A percentile compares a stretch with the other conserved stretches of the same genome.
Conservation (phyloP, 2,113 vertebrate genomes). For the Lepus europaeus region DNA sequence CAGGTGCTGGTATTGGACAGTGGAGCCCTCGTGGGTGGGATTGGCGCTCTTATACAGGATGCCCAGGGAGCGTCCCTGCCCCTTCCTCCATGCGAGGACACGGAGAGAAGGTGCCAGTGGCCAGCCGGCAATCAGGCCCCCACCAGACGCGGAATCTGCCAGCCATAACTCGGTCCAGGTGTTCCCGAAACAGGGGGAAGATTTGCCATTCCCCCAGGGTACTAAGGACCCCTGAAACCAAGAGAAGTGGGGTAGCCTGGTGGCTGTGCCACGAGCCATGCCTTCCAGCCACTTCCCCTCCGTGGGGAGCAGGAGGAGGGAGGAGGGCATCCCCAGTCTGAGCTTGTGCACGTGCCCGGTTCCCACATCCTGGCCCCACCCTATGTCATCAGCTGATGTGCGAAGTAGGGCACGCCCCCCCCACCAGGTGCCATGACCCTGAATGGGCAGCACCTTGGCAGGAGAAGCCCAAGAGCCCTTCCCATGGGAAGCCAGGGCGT, state of each 20-base stretch:
- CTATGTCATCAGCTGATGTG: not conserved
- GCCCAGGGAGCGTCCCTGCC: not conserved
- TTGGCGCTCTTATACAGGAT: not conserved
- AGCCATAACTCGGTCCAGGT: not conserved
- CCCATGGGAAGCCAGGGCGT: accelerated
- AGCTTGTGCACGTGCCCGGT: accelerated
- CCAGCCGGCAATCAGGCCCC: not conserved
- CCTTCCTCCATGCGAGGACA: not conserved
- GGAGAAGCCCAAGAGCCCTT: not conserved
- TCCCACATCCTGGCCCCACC: not conserved
- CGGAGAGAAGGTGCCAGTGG: too few relatives aligned
- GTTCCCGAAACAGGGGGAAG: too few relatives aligned
- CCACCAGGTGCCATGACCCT: accelerated
- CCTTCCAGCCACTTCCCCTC: not conserved
- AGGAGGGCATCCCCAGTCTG: accelerated
- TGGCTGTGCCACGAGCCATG: too few relatives aligned
- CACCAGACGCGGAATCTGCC: too few relatives aligned
- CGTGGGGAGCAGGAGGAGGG: not conserved
- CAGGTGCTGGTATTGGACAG: too few relatives aligned
- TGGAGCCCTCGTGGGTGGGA: not conserved
- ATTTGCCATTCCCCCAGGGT: too few relatives aligned
- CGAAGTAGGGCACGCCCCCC: accelerated
- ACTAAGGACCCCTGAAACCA: too few relatives aligned
- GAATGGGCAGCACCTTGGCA: accelerated
- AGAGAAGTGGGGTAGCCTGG: not conserved